Percentiles rank a stretch among this genome's conserved stretches.
phyloP scores from a whole-genome alignment of 2,113 vertebrate species.

The Mugil cephalus region DNA sequence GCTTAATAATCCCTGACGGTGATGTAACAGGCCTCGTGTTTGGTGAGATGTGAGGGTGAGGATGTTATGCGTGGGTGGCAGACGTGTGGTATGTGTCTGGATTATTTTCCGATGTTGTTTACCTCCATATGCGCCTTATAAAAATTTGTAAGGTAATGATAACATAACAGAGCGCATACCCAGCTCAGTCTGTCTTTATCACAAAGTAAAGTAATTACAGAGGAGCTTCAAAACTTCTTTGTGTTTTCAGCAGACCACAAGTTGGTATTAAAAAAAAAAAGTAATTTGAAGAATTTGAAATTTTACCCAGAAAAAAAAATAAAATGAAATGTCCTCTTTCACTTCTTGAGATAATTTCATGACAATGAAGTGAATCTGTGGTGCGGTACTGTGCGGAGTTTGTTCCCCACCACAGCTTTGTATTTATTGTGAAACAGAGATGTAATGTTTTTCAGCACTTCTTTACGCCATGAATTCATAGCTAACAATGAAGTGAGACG shows the following conservation, averaged over 20 bases:
- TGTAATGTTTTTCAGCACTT: too few species aligned
- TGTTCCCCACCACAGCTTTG: conserved; percentile 1
- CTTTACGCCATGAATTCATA: too few species aligned
- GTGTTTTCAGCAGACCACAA: not conserved
- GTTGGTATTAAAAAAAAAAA: not conserved
- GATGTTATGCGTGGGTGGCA: not conserved
- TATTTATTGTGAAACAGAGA: not conserved
- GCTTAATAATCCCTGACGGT: not conserved
- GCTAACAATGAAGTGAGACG: too few species aligned
- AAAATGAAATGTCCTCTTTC: not conserved
- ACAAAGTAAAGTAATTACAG: too few species aligned
- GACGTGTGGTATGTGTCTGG: too few species aligned
- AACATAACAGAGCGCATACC: not conserved
- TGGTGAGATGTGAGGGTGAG: not conserved
- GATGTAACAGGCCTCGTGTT: not conserved
- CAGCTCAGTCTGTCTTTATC: not conserved
- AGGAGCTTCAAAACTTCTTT: too few species aligned
- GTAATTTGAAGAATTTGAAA: not conserved
- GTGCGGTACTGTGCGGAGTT: not conserved
- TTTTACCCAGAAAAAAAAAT: too few species aligned
- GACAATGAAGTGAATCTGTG: not conserved
- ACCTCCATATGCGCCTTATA: too few species aligned
- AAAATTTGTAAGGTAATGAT: too few species aligned
- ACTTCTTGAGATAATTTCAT: not conserved
- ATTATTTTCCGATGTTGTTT: not conserved